phyloP scores from a whole-genome alignment of 2,797 vertebrate species.

The Triplophysa yarkandensis region DNA sequence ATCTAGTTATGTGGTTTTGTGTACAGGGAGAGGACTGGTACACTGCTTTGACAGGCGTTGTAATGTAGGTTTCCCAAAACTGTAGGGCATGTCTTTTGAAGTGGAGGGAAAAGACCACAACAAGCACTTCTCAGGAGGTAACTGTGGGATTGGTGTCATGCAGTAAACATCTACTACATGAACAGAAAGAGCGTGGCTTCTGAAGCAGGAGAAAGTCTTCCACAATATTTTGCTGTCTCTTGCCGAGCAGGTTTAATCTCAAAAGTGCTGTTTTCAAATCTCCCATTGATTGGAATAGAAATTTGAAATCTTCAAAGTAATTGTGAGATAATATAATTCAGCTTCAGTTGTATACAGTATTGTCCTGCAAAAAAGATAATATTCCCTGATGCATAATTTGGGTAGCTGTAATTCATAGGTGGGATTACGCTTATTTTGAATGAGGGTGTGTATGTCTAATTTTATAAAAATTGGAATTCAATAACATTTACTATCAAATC shows the following conservation, averaged over 20 bases:
- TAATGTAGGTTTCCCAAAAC: conserved; percentile 26
- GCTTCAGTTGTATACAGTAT: no score
- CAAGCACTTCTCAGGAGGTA: neutral
- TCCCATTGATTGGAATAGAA: neutral
- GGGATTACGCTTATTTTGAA: no score
- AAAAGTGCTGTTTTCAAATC: neutral
- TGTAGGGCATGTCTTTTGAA: conserved; percentile 2
- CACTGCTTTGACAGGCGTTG: conserved; percentile 30
- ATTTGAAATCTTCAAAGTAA: neutral
- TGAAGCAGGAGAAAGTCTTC: conserved; percentile 2
- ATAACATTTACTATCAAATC: no score
- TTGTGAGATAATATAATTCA: neutral
- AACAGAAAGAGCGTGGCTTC: conserved; percentile 1
- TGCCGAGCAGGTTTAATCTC: neutral
- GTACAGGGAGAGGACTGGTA: conserved; percentile 12
- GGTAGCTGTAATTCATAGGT: no score
- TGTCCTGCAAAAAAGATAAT: no score
- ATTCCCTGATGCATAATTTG: no score
- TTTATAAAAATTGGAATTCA: no score
- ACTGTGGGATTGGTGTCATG: conserved; percentile 10
- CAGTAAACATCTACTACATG: neutral
- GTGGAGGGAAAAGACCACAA: conserved; percentile 7
- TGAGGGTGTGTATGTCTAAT: no score
- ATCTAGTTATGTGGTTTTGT: conserved; percentile 8
- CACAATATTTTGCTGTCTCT: neutral